phyloP scores from a whole-genome alignment of 2,113 vertebrate species.

The Salvelinus alpinus region DNA sequence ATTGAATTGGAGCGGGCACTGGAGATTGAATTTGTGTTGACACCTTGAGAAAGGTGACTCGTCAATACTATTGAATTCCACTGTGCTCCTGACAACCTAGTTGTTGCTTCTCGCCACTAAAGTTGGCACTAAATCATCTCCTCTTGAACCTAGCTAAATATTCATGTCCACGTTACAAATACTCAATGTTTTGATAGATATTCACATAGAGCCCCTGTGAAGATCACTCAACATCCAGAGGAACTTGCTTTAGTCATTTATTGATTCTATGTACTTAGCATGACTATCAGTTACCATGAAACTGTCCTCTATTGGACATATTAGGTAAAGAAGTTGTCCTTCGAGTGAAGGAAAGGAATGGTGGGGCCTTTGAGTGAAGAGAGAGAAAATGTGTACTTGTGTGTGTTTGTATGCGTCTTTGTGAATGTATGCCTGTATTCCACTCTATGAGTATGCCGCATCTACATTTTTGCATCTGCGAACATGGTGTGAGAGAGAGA shows the following conservation, averaged over 20 bases:
- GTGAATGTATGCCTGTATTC: constrained; percentile 29
- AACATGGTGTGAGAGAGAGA: neutral
- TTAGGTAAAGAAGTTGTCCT: too few species aligned
- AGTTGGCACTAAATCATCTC: constrained; percentile 42
- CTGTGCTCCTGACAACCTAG: constrained; percentile 51
- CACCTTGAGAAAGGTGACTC: constrained; percentile 64
- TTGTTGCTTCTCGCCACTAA: constrained; percentile 22
- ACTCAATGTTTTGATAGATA: neutral
- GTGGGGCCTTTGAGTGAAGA: too few species aligned
- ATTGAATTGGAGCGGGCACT: constrained; percentile 53
- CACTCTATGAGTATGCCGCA: neutral
- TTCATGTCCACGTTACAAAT: constrained; percentile 18
- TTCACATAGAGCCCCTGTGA: neutral
- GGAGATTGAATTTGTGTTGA: constrained; percentile 63
- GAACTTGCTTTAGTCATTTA: too few species aligned
- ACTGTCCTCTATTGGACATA: too few species aligned
- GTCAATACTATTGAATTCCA: constrained; percentile 73
- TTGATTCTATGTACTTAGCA: too few species aligned
- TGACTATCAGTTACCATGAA: too few species aligned
- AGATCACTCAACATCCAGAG: neutral
- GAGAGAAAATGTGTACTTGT: too few species aligned
- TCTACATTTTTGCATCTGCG: too few species aligned
- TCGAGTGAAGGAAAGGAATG: too few species aligned
- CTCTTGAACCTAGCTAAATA: constrained; percentile 34
- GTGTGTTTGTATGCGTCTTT: constrained; percentile 3